phyloP scores from a whole-genome alignment of 2,113 vertebrate species.

The Menidia beryllina region DNA sequence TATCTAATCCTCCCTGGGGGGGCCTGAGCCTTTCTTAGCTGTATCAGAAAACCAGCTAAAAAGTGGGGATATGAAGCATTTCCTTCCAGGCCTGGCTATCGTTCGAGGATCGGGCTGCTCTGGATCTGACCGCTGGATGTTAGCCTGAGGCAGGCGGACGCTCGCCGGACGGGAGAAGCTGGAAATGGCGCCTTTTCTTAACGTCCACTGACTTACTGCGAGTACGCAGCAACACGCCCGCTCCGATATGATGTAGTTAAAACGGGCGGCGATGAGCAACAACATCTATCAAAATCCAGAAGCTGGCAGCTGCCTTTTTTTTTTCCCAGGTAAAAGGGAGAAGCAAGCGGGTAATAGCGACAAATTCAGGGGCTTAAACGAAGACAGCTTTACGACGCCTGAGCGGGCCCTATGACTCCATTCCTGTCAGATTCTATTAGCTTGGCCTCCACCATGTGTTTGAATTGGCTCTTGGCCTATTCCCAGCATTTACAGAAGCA shows the following conservation, averaged over 20 bases:
- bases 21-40: too few species aligned
- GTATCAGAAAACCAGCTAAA: too few species aligned
- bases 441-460: conserved; percentile 54
- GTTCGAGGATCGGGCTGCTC: too few species aligned
- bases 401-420: conserved; percentile 69
- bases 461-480: conserved; percentile 72
- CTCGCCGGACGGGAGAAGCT: too few species aligned
- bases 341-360: conserved; percentile 69
- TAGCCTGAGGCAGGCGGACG: too few species aligned
- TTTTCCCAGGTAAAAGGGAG: conserved; percentile 32
- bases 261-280: conserved; percentile 35
- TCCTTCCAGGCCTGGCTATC: too few species aligned
- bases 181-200: too few species aligned
- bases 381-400: conserved; percentile 77
- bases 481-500: conserved; percentile 69
- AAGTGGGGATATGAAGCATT: too few species aligned
- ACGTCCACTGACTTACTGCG: too few species aligned
- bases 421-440: conserved; percentile 79
- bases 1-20: too few species aligned
- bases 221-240: neutral
- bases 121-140: too few species aligned
- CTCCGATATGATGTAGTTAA: neutral
- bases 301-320: conserved; percentile 17
- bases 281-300: neutral
- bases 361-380: conserved; percentile 74